These are phyloP conservation scores for Rhabdomys dilectus DNA, from an alignment of 2,113 vertebrate species.

Conservation along the genomic window DNA sequence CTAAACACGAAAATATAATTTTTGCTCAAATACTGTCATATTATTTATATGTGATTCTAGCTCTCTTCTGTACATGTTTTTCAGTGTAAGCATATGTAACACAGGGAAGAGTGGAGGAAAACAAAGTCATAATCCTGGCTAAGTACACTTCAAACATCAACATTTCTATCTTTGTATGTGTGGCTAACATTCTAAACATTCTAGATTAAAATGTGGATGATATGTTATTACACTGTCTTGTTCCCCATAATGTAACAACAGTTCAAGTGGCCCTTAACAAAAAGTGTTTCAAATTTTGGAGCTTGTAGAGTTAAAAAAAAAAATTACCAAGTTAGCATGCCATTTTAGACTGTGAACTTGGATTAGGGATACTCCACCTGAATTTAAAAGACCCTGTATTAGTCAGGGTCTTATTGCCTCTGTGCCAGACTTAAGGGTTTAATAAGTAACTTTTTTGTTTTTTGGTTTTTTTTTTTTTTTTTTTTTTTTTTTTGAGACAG, in stretches of 20 bases:
- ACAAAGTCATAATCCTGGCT: neutral
- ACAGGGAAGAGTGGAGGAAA: slow-evolving; percentile 8
- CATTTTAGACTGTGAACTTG: neutral
- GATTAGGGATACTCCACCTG: neutral
- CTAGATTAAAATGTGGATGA: neutral
- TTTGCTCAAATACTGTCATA: neutral
- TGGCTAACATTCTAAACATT: neutral
- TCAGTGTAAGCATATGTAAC: neutral
- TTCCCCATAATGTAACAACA: neutral
- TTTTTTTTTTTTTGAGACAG: neutral
- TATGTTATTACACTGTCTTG: neutral
- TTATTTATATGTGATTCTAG: neutral
- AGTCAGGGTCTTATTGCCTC: neutral
- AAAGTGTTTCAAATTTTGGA: neutral
- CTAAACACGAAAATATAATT: slow-evolving; percentile 17
- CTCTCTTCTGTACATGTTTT: slow-evolving; percentile 16
- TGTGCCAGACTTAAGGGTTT: neutral
- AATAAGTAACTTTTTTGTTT: neutral
- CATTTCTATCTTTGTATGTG: neutral
- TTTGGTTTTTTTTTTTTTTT: neutral
- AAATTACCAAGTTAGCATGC: neutral
- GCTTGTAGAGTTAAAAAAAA: neutral
- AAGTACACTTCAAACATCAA: neutral
- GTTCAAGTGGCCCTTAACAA: neutral
- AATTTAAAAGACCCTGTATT: neutral